Evolutionary conservation across 2,113 vertebrate genomes (phyloP).

Genomic region (Spea bombifrons): DNA sequence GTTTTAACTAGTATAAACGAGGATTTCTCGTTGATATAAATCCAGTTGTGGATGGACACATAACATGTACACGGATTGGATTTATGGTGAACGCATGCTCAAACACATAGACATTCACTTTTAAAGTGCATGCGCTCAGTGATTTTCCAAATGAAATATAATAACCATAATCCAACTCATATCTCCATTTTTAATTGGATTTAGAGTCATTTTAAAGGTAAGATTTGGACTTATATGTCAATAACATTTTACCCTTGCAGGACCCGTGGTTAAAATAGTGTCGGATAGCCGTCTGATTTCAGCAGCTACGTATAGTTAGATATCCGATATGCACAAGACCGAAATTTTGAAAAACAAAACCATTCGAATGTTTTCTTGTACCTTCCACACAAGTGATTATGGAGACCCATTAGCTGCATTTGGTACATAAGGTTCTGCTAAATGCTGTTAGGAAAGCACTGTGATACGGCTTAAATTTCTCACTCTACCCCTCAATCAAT

Average conservation of each 20-base stretch:
- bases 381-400: slow-evolving; percentile 36
- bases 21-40: too few species aligned
- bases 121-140: too few species aligned
- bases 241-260: slow-evolving; percentile 40
- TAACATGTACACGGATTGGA: too few species aligned
- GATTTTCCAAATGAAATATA: too few species aligned
- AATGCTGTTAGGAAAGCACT: slow-evolving; percentile 60
- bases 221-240: not conserved
- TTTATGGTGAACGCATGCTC: too few species aligned
- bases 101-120: too few species aligned
- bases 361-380: slow-evolving; percentile 14
- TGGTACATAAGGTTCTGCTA: slow-evolving; percentile 58
- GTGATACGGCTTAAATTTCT: slow-evolving; percentile 80
- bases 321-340: slow-evolving; percentile 30
- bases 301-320: slow-evolving; percentile 21
- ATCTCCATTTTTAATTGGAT: too few species aligned
- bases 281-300: slow-evolving; percentile 20
- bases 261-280: slow-evolving; percentile 16
- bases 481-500: slow-evolving; percentile 87
- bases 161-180: too few species aligned
- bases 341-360: slow-evolving; percentile 12
- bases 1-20: too few species aligned
- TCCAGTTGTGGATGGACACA: too few species aligned
- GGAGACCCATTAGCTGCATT: slow-evolving; percentile 60
- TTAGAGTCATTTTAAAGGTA: slow-evolving; percentile 3